phyloP scores from a whole-genome alignment of 2,888 invertebrate genomes.

The Drosophila quasianomalipes region DNA sequence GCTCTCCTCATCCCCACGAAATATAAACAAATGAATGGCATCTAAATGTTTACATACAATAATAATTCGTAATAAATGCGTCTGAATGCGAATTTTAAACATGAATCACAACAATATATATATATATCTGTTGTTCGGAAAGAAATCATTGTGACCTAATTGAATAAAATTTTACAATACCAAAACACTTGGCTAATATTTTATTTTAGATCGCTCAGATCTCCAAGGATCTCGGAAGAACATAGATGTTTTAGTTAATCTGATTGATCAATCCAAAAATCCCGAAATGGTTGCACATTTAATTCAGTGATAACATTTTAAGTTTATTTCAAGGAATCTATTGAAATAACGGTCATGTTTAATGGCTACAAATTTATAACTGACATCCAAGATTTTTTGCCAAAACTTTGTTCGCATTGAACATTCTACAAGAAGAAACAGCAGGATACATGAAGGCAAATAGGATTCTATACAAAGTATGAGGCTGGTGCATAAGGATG shows the following conservation, averaged over 20 bases:
- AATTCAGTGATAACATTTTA: background rate
- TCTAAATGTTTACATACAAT: constrained; percentile 5
- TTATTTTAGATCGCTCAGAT: background rate
- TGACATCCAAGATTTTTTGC: background rate
- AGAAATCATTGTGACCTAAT: constrained; percentile 33
- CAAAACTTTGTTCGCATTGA: background rate
- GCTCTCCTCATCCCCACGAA: background rate
- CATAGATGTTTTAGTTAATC: background rate
- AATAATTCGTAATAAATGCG: background rate
- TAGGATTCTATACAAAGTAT: background rate
- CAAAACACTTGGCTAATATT: background rate
- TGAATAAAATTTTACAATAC: constrained; percentile 30
- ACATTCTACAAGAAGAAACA: background rate
- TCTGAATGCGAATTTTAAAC: constrained; percentile 14
- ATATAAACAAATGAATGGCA: background rate
- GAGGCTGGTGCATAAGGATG: background rate
- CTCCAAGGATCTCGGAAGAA: background rate
- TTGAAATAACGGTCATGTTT: background rate
- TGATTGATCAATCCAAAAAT: background rate
- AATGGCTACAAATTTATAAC: background rate
- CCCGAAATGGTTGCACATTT: background rate
- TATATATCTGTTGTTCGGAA: constrained; percentile 5
- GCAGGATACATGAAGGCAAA: background rate
- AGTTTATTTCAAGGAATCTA: background rate
- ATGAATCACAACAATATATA: background rate